Percentiles rank a stretch among this genome's conserved stretches.
Evolutionary conservation across 2,888 invertebrate species (phyloP).

Genomic region (Caenorhabditis plicata): DNA sequence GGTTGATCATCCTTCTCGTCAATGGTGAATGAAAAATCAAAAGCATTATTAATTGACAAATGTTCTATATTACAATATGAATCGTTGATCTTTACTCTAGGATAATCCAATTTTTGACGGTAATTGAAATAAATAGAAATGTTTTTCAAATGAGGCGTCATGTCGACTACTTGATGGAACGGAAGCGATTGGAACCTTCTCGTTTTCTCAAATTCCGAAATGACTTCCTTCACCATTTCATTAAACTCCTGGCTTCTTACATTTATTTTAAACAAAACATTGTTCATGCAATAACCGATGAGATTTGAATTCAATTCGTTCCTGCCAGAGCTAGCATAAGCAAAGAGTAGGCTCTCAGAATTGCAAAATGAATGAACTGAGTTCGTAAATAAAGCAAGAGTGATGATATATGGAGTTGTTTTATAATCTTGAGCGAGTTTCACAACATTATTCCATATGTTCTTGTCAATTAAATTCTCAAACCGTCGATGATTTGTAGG

Average conservation of each 20-base stretch:
- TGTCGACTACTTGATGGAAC: slow-evolving; percentile 31
- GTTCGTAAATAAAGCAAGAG: slow-evolving; percentile 10
- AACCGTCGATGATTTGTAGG: too few relatives aligned
- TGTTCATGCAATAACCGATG: slow-evolving; percentile 61
- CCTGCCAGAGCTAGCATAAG: slow-evolving; percentile 53
- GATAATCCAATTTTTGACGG: slow-evolving; percentile 57
- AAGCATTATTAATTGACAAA: slow-evolving; percentile 51
- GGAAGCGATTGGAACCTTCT: slow-evolving; percentile 25
- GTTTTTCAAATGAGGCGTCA: slow-evolving; percentile 3
- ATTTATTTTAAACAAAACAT: slow-evolving; percentile 23
- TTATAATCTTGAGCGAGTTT: not conserved
- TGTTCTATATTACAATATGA: slow-evolving; percentile 38
- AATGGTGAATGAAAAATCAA: slow-evolving; percentile 55
- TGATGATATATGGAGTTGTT: slow-evolving; percentile 5
- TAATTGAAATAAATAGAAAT: slow-evolving; percentile 40
- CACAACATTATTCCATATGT: slow-evolving; percentile 7
- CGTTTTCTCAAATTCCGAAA: slow-evolving; percentile 13
- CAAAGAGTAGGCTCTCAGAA: slow-evolving; percentile 24
- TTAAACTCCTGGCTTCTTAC: not conserved
- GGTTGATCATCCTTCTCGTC: slow-evolving; percentile 48
- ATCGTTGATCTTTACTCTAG: slow-evolving; percentile 39
- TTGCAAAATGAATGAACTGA: slow-evolving; percentile 8
- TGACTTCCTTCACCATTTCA: slow-evolving; percentile 13
- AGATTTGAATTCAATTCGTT: slow-evolving; percentile 31
- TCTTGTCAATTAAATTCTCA: not conserved